Evolutionary conservation across 1,140 invertebrate genomes (phyloP).

Genomic region (Drosophila pruinosa): DNA sequence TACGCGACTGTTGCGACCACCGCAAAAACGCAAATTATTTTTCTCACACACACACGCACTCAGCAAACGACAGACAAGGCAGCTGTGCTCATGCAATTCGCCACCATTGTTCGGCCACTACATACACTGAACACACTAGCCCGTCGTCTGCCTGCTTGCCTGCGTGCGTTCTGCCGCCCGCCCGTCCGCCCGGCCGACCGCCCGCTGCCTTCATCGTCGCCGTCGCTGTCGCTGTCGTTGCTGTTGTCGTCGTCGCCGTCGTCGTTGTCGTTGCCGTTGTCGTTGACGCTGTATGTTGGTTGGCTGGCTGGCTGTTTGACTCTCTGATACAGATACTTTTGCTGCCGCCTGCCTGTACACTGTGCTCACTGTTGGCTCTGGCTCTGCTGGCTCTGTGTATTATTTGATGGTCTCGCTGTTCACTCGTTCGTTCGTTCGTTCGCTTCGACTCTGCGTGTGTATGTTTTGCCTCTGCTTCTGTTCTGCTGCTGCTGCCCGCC

Average conservation of each 20-base stretch:
- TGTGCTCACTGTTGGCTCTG: conserved; percentile 38
- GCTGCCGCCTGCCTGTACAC: conserved; percentile 51
- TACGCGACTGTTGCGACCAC: conserved; percentile 51
- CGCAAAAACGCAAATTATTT: conserved; percentile 65
- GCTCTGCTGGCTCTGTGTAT: conserved; percentile 34
- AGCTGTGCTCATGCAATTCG: conserved; percentile 46
- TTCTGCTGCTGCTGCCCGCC: conserved; percentile 18
- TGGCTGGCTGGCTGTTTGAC: conserved; percentile 47
- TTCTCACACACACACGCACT: conserved; percentile 37
- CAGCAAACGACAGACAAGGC: conserved; percentile 1
- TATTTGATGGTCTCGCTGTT: conserved; percentile 79
- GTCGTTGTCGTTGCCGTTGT: conserved; percentile 3
- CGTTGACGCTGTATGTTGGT: conserved; percentile 61
- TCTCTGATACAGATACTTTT: conserved; percentile 44
- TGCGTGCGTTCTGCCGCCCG: conserved; percentile 9
- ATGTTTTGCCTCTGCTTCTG: conserved; percentile 42
- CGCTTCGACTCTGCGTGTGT: conserved; percentile 29
- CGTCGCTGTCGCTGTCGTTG: conserved; percentile 12
- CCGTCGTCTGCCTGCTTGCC: conserved; percentile 16
- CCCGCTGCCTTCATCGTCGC: conserved; percentile 23
- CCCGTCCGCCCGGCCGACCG: neutral
- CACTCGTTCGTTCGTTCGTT: conserved; percentile 55
- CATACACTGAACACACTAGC: conserved; percentile 14
- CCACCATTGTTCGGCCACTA: conserved; percentile 62
- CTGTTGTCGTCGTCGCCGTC: conserved; percentile 29